Percentiles rank a stretch among this genome's conserved stretches.
phyloP scores from a whole-genome alignment of 2,888 invertebrate species.

The Mechanitis mazaeus region DNA sequence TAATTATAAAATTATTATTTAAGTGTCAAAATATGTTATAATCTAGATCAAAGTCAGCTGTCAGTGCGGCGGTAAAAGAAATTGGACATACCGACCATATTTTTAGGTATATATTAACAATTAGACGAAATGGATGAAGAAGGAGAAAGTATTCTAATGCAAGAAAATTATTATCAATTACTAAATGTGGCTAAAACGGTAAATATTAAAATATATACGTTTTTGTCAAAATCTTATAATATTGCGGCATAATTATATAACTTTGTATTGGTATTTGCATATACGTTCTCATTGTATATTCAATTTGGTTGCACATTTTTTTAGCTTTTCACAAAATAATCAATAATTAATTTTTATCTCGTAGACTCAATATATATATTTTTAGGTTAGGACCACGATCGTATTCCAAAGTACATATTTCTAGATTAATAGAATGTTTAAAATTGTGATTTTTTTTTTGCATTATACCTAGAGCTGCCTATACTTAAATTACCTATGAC shows the following conservation, averaged over 20 bases:
- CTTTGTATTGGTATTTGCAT: constrained; percentile 14
- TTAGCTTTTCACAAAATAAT: background rate
- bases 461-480: too few species aligned
- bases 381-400: constrained; percentile 15
- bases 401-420: background rate
- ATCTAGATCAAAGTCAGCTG: constrained; percentile 24
- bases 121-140: constrained; percentile 79
- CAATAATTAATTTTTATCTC: background rate
- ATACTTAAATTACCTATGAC: too few species aligned
- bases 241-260: constrained; percentile 48
- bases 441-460: too few species aligned
- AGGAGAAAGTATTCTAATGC: constrained; percentile 80
- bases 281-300: background rate
- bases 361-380: background rate
- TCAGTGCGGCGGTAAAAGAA: constrained; percentile 43
- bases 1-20: too few species aligned
- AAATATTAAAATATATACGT: constrained; percentile 53
- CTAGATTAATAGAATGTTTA: background rate
- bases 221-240: constrained; percentile 39
- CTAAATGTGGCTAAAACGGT: constrained; percentile 90
- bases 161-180: constrained; percentile 93
- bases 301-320: constrained; percentile 2
- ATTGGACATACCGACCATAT: constrained; percentile 30
- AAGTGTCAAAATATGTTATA: background rate
- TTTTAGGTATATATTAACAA: constrained; percentile 33